A percentile compares a stretch with the other conserved stretches of the same genome.
These are phyloP conservation scores for Polydrusus pterygomalis DNA, from an alignment of 2,888 invertebrate genomes.

Conservation along the genomic window DNA sequence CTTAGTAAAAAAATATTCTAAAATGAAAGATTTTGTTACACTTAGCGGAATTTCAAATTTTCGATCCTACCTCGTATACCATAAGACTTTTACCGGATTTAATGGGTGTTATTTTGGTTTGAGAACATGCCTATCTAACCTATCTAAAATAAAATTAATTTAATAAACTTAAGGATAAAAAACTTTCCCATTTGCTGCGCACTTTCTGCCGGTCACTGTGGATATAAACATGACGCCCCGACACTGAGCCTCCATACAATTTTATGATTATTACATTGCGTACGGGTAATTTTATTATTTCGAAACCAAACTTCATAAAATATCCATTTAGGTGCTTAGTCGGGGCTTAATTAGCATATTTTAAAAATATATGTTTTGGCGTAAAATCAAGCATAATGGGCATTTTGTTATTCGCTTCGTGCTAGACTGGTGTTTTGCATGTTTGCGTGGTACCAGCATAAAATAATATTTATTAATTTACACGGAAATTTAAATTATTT, in stretches of 20 bases:
- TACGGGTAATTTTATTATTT: not conserved
- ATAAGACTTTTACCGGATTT: too few species aligned
- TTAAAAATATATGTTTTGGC: conserved; percentile 10
- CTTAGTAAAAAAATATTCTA: too few species aligned
- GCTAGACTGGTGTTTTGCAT: not conserved
- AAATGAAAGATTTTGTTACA: too few species aligned
- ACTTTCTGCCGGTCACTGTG: too few species aligned
- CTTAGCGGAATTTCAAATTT: too few species aligned
- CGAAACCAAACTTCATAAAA: not conserved
- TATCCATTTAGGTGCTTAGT: conserved; percentile 8
- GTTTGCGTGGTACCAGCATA: conserved; percentile 5
- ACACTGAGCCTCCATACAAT: not conserved
- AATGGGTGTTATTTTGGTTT: too few species aligned
- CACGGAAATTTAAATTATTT: too few species aligned
- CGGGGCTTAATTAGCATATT: not conserved
- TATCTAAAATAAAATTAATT: too few species aligned
- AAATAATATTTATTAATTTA: not conserved
- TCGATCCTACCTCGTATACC: too few species aligned
- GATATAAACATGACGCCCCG: not conserved
- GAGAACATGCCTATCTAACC: too few species aligned
- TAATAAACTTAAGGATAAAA: too few species aligned
- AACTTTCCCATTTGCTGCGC: too few species aligned
- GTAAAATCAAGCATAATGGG: conserved; percentile 10
- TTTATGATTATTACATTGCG: not conserved
- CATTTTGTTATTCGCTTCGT: not conserved